These are phyloP conservation scores for Ciconia nigra DNA, from an alignment of 2,797 vertebrate species.

Conservation along the genomic window DNA sequence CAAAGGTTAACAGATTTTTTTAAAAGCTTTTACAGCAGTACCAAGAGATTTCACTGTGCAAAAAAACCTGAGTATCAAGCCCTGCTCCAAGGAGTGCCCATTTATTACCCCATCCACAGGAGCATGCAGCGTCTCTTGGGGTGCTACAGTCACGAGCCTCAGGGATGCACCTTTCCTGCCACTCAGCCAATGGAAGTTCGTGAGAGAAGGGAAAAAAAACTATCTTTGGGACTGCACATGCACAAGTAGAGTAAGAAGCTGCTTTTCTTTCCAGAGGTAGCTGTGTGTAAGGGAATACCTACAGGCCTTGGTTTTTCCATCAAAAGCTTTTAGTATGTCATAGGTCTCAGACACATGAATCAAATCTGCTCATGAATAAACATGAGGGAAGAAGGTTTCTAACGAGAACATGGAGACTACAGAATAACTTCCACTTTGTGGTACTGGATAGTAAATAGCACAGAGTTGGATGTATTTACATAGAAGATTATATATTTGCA, in stretches of 20 bases:
- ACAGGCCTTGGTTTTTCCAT: neutral
- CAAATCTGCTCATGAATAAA: neutral
- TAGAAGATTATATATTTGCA: neutral
- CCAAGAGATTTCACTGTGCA: neutral
- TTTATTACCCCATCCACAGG: neutral
- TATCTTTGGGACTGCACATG: neutral
- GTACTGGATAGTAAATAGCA: neutral
- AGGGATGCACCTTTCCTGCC: neutral
- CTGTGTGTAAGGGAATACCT: neutral
- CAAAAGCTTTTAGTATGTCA: neutral
- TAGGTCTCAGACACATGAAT: neutral
- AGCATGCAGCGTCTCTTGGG: neutral
- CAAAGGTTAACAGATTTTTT: neutral
- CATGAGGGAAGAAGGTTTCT: neutral
- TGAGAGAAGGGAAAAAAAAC: fast-evolving
- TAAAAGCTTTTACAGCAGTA: neutral
- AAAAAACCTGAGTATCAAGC: neutral
- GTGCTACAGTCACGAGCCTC: neutral
- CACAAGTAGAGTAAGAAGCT: neutral
- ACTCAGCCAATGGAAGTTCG: neutral
- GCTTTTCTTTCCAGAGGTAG: neutral
- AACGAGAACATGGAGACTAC: neutral
- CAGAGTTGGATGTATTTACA: neutral
- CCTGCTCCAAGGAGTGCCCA: neutral
- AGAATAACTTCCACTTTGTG: neutral